phyloP scores from a whole-genome alignment of 2,113 vertebrate genomes.

The Podiceps cristatus region DNA sequence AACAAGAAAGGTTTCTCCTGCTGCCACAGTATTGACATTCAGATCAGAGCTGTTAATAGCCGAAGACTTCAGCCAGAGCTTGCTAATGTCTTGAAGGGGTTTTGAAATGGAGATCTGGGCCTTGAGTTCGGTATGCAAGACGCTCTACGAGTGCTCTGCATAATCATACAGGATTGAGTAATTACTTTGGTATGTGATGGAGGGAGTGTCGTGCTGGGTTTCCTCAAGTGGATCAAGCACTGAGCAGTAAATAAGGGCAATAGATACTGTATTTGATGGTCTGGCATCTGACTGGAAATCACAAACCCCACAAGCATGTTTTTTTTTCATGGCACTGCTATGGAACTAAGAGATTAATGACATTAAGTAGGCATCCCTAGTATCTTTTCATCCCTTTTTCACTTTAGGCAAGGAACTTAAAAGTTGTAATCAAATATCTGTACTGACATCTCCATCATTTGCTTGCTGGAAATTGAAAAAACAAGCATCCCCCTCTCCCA shows the following conservation, averaged over 20 bases:
- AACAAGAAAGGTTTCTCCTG: background rate
- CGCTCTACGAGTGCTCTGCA: background rate
- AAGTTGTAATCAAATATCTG: background rate
- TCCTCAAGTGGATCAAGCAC: background rate
- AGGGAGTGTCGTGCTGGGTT: background rate
- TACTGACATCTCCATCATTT: background rate
- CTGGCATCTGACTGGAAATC: background rate
- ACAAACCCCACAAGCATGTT: background rate
- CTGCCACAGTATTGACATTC: background rate
- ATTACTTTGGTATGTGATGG: background rate
- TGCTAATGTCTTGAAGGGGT: background rate
- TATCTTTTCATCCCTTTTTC: background rate
- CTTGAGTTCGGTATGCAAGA: background rate
- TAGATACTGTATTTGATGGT: background rate
- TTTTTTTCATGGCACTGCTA: background rate
- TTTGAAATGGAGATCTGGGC: background rate
- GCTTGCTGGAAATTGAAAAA: background rate
- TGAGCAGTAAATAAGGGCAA: background rate
- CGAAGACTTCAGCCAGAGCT: background rate
- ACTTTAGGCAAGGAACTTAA: background rate
- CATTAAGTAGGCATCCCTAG: background rate
- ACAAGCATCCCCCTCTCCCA: background rate
- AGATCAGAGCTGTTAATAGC: background rate
- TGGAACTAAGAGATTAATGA: background rate
- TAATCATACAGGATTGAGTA: background rate